Base-by-base conservation (phyloP, 2,797 vertebrate genomes). In the Erpetoichthys calabaricus region DNA sequence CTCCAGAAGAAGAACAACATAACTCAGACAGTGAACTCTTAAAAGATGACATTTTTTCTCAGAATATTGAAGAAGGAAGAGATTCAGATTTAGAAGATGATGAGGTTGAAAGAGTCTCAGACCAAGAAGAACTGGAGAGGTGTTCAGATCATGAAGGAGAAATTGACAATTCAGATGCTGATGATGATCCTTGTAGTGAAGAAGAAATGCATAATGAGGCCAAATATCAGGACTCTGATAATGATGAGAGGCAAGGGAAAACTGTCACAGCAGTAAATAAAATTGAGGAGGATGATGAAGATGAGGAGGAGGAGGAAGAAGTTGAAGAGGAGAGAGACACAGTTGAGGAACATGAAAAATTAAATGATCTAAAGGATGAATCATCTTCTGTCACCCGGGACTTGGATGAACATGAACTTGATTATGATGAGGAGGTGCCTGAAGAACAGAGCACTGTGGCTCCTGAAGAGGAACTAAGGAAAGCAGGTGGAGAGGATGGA, bases 361-460 rank as follows among this genome's bases (percentile, higher is more conserved):
- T 75, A 2, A 91, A 87, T 2, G 89, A 93, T 63, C 74, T 90
- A 50, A 85, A 90, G 55, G 90, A 92, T 0, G 95, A 97, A 67
- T 89, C 92, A 0, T 89, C 85, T 0, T 96, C 94, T 0, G 94
- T 93, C 59, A 92, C 89, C 3, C 77, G 95, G 42, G 94, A 98
- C 59, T 79, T 98, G 58, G 96, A 98, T 0, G 96, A 99, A 52
- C 94, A 99, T 0, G 96, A 99, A 63, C 74, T 99, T 65, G 96
- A 99, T 76, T 99, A 99, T 2, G 96, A 98, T 0, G 96, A 99
- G 76, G 96, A 99, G 69, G 96, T 99, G 7, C 93, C 90, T 0
- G 96, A 99, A 70, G 94, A 98, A 53, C 79, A 87, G 1, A 84
- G 68, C 41, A 62, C 85, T 2, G 70, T 81, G 1, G 61, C 63